A percentile compares a stretch with the other conserved stretches of the same genome.
phyloP scores from a whole-genome alignment of 2,113 vertebrate species.

The Pelvicachromis taeniatus region DNA sequence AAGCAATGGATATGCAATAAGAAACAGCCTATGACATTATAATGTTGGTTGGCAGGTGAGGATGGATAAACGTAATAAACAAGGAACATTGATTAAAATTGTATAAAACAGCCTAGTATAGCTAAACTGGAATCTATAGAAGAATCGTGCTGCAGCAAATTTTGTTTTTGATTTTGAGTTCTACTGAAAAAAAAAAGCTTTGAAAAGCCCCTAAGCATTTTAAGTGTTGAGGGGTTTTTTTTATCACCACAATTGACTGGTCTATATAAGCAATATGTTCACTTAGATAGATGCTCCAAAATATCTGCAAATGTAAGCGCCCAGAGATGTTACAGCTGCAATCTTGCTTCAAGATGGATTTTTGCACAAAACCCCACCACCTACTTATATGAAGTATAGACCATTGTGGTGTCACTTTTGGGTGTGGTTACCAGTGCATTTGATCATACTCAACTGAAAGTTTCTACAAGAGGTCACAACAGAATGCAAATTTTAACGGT shows the following conservation, averaged over 20 bases:
- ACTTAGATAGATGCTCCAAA: neutral
- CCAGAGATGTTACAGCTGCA: neutral
- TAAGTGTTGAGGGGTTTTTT: neutral
- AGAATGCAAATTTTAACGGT: fast-evolving
- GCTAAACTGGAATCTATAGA: neutral
- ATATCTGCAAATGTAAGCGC: neutral
- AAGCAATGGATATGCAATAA: neutral
- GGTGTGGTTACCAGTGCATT: neutral
- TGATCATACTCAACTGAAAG: neutral
- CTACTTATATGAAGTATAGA: neutral
- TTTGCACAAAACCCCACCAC: neutral
- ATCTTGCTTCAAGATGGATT: neutral
- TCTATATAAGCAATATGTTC: neutral
- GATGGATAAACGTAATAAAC: neutral
- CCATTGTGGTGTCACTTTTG: neutral
- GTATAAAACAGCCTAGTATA: neutral
- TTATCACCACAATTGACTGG: neutral
- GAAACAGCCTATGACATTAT: neutral
- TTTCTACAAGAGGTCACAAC: neutral
- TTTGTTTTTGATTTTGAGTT: too few species aligned
- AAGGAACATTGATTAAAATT: neutral
- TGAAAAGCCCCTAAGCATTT: neutral
- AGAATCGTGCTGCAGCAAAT: neutral
- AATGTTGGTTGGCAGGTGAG: fast-evolving
- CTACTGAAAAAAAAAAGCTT: neutral